Base-by-base conservation (phyloP, 2,797 vertebrate genomes). In the Clangula hyemalis region DNA sequence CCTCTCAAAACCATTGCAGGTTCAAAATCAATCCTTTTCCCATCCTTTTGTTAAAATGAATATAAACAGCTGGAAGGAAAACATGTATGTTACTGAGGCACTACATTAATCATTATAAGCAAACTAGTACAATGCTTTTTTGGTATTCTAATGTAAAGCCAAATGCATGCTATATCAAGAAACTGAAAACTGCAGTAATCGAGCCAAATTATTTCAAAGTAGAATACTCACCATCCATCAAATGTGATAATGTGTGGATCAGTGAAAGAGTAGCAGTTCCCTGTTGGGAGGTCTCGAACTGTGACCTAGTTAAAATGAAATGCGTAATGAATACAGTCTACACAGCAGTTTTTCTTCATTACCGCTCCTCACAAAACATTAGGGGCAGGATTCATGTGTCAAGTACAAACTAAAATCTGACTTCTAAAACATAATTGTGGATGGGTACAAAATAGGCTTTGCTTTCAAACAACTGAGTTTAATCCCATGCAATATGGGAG, bases 181-280 rank as follows among this genome's bases (percentile, higher is more conserved):
- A 96, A 92, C 54, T 39, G 43, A 87, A 95, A 95, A 76, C 69
- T 45, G 47, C 80, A 89, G 68, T 93, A 87, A 96, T 92, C 57
- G 94, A 93, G 73, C 60, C 85, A 96, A 95, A 96, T 94, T 85
- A 93, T 90, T 88, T 53, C 61, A 77, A 95, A 86, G 64, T 70
- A 51, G 53, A 89, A 92, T 93, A 91, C 86, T 98, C 97, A 98
- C 98, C 98, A 97, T 97, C 98, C 98, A 89, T 99, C 98, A 95
- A 98, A 97, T 6, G 97, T 98, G 83, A 98, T 98, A 94, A 98
- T 92, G 85, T 98, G 98, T 66, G 98, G 98, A 97, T 99, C 98
- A 39, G 98, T 98, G 95, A 98, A 98, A 90, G 97, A 97, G 95
- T 98, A 98, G 96, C 98, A 98, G 94, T 98, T 98, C 20, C 98